phyloP scores from a whole-genome alignment of 2,113 vertebrate species.

The Pedionomus torquatus region DNA sequence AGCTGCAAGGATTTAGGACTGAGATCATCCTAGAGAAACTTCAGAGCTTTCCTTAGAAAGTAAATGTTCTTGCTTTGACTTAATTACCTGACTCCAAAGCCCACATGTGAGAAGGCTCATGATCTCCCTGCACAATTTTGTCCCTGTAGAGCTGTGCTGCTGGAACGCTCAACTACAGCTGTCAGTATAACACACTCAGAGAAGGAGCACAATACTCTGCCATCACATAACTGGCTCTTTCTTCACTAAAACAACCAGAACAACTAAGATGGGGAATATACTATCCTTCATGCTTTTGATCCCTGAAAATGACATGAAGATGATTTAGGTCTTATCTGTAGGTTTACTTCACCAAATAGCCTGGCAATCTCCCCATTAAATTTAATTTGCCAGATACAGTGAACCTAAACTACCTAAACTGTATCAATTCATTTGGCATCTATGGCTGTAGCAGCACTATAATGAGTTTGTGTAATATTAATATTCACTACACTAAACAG shows the following conservation, averaged over 20 bases:
- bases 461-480: background rate
- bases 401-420: background rate
- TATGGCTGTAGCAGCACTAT: background rate
- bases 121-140: background rate
- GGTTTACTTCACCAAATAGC: background rate
- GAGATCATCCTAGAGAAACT: background rate
- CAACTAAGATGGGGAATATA: background rate
- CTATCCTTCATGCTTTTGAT: background rate
- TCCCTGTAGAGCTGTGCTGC: background rate
- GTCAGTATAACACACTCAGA: background rate
- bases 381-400: conserved; percentile 3
- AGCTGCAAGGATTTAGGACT: background rate
- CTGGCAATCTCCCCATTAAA: background rate
- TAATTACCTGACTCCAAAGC: background rate
- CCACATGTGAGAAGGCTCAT: background rate
- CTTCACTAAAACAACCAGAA: background rate
- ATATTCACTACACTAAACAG: conserved; percentile 34
- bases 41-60: background rate
- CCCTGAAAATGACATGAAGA: background rate
- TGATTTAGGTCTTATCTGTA: background rate
- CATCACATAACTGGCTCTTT: background rate
- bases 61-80: background rate
- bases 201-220: background rate
- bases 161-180: background rate
- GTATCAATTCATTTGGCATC: background rate